Conservation (phyloP, 2,113 vertebrate genomes). For the Procavia capensis region DNA sequence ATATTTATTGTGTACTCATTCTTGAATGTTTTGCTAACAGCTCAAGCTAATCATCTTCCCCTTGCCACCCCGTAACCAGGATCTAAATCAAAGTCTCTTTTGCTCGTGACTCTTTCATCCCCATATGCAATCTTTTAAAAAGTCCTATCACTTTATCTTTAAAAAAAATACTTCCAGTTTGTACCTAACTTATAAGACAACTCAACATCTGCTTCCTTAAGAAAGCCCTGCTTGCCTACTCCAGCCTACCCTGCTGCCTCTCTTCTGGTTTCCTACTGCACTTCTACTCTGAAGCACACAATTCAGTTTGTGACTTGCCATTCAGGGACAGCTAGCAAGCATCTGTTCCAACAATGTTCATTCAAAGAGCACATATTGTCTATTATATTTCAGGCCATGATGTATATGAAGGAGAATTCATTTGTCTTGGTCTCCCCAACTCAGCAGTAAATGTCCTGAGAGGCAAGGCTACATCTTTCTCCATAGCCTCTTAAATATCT, state of each 20-base stretch:
- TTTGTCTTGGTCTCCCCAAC: not conserved
- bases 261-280: not conserved
- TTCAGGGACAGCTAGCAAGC: not conserved
- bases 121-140: not conserved
- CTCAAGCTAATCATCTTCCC: not conserved
- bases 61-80: not conserved
- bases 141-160: conserved; percentile 41
- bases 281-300: not conserved
- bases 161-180: conserved; percentile 24
- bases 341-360: conserved; percentile 28
- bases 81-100: conserved; percentile 37
- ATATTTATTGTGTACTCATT: too few species aligned
- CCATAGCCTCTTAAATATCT: conserved; percentile 14
- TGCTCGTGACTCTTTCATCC: conserved; percentile 23
- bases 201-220: conserved; percentile 25
- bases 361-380: not conserved
- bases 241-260: not conserved
- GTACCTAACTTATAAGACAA: not conserved
- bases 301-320: not conserved
- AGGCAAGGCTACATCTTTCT: not conserved
- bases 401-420: not conserved
- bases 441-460: conserved; percentile 2
- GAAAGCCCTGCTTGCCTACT: not conserved
- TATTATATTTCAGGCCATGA: not conserved
- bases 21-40: too few species aligned